Evolutionary conservation across 53 echinoderm and acorn worm genomes (phyloP).

Genomic region (Holothuria leucospilota): DNA sequence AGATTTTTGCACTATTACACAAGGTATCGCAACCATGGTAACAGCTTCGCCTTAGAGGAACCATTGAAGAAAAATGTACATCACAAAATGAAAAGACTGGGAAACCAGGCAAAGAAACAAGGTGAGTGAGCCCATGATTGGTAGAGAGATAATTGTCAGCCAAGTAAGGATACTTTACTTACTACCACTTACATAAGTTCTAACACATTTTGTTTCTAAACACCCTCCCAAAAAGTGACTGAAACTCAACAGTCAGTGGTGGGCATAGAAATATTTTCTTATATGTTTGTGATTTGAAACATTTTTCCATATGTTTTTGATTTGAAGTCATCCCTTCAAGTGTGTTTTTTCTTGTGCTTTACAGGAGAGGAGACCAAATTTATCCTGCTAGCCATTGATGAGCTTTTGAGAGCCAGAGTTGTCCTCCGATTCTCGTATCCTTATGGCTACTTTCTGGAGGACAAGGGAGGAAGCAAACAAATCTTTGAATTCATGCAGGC

Average conservation of each 20-base stretch:
- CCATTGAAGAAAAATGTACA: conserved; percentile 79
- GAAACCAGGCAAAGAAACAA: conserved; percentile 69
- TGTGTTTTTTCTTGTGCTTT: too few relatives aligned
- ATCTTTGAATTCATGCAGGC: conserved; percentile 99
- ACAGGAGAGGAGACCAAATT: conserved; percentile 78
- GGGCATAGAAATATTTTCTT: too few relatives aligned
- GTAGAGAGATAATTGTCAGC: too few relatives aligned
- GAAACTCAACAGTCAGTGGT: too few relatives aligned
- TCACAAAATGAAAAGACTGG: conserved; percentile 89
- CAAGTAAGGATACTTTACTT: too few relatives aligned
- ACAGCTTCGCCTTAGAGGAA: conserved; percentile 87
- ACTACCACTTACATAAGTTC: too few relatives aligned
- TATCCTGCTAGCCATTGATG: conserved; percentile 85
- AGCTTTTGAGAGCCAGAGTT: conserved; percentile 84
- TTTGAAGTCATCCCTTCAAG: too few relatives aligned
- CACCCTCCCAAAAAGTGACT: too few relatives aligned
- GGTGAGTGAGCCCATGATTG: conserved; percentile 20
- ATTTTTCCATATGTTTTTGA: too few relatives aligned
- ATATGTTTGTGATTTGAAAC: too few relatives aligned
- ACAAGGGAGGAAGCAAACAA: conserved; percentile 90
- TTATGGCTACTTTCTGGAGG: conserved; percentile 92
- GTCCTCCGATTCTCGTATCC: conserved; percentile 93
- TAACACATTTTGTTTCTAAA: too few relatives aligned
- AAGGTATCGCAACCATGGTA: conserved; percentile 91
- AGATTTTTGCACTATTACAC: conserved; percentile 97